Evolutionary conservation across 2,888 invertebrate genomes (phyloP).

Genomic region (Volucella inanis): DNA sequence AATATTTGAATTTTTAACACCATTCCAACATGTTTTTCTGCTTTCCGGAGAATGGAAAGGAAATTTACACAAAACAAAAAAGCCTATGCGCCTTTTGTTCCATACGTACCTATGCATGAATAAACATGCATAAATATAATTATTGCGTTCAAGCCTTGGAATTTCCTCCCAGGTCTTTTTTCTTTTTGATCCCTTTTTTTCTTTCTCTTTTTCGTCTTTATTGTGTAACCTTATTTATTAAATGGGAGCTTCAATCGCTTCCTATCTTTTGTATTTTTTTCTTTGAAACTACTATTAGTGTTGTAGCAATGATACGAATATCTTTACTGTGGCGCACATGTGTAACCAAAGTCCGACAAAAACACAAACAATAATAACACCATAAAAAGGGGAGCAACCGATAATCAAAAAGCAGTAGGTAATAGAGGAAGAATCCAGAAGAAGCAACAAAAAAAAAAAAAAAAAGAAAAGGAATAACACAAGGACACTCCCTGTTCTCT

Average conservation of each 20-base stretch:
- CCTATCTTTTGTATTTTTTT: neutral
- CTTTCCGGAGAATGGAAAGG: too few relatives aligned
- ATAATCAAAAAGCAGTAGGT: conserved; percentile 60
- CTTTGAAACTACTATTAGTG: conserved; percentile 3
- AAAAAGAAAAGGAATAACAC: conserved; percentile 31
- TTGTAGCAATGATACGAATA: conserved; percentile 22
- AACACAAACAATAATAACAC: conserved; percentile 17
- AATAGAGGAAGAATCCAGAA: conserved; percentile 1
- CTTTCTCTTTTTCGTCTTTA: neutral
- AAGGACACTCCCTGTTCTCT: conserved; percentile 62
- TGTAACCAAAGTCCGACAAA: conserved; percentile 51
- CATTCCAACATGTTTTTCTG: too few relatives aligned
- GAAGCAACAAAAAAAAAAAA: neutral
- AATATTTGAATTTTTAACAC: too few relatives aligned
- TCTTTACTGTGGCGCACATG: conserved; percentile 42
- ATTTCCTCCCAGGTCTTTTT: conserved; percentile 50
- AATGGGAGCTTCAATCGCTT: conserved; percentile 48
- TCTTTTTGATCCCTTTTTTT: neutral
- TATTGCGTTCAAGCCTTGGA: conserved; percentile 58
- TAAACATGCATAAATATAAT: conserved; percentile 43
- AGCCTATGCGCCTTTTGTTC: neutral
- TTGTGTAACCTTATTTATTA: conserved; percentile 59
- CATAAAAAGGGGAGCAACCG: conserved; percentile 20
- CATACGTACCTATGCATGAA: neutral
- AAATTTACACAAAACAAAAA: neutral